Conservation (phyloP, 1,140 invertebrate genomes). For the Drosophila parvula region DNA sequence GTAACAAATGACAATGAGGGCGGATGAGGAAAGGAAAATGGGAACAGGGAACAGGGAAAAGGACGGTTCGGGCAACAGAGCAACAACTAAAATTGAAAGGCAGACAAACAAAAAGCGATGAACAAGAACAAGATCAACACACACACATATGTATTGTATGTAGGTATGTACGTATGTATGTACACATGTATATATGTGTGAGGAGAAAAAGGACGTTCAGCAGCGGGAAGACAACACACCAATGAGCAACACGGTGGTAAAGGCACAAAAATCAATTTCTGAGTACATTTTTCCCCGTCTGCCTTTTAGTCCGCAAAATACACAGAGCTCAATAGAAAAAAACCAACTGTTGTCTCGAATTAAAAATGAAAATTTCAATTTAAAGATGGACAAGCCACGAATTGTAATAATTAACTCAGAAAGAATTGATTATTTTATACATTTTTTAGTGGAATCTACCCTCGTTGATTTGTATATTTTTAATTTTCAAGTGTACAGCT, state of each 20-base stretch:
- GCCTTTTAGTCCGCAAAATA: background rate
- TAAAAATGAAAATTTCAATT: background rate
- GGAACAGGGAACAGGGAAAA: too few species aligned
- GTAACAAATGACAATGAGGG: constrained; percentile 19
- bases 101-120: constrained; percentile 47
- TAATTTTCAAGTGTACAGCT: background rate
- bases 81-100: constrained; percentile 52
- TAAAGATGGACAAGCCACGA: background rate
- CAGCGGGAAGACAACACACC: constrained; percentile 1
- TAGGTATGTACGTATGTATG: background rate
- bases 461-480: background rate
- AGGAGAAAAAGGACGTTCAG: too few species aligned
- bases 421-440: background rate
- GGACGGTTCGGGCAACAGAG: constrained; percentile 29
- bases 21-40: background rate
- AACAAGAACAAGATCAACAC: constrained; percentile 24
- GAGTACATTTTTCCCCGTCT: constrained; percentile 60
- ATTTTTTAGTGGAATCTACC: background rate
- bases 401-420: background rate
- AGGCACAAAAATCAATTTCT: constrained; percentile 78
- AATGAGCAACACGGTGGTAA: constrained; percentile 64
- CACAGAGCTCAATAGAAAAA: background rate
- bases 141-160: background rate
- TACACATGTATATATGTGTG: background rate
- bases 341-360: too few species aligned